Percentiles rank a stretch among this genome's conserved stretches.
phyloP scores from a whole-genome alignment of 2,113 vertebrate species.

The Macheiramphus alcinus region DNA sequence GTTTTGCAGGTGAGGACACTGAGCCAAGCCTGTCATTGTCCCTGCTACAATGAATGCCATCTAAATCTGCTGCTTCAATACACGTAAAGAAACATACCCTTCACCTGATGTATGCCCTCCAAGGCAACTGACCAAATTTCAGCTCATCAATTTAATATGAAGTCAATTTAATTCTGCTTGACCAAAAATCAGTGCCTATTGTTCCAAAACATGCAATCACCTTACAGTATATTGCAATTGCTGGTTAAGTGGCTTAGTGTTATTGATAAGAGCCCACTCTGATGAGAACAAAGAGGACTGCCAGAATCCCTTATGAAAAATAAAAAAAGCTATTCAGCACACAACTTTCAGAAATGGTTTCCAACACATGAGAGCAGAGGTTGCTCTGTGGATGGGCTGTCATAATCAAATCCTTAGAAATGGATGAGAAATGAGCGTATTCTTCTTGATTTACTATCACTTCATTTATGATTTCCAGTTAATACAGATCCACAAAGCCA shows the following conservation, averaged over 20 bases:
- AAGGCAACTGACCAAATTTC: constrained; percentile 46
- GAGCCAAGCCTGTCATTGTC: background rate
- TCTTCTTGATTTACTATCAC: constrained; percentile 41
- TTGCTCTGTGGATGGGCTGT: background rate
- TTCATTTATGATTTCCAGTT: constrained; percentile 25
- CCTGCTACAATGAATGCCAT: background rate
- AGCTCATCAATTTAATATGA: constrained; percentile 66
- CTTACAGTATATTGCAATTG: constrained; percentile 29
- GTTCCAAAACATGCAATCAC: constrained; percentile 71
- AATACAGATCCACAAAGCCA: background rate
- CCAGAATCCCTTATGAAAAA: constrained; percentile 43
- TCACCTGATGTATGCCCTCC: constrained; percentile 34
- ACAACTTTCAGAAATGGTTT: constrained; percentile 33
- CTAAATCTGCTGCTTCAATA: constrained; percentile 17
- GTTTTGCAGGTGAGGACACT: background rate
- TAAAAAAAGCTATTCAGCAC: constrained; percentile 17
- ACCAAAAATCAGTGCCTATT: constrained; percentile 71
- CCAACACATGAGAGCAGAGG: background rate
- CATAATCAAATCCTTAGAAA: constrained; percentile 30
- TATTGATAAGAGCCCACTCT: constrained; percentile 50
- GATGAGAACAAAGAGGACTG: constrained; percentile 61
- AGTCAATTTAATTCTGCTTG: constrained; percentile 71
- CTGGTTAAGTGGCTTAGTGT: constrained; percentile 54
- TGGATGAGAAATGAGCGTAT: background rate
- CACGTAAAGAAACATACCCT: constrained; percentile 1